Percentiles rank a stretch among this genome's conserved stretches.
Evolutionary conservation across 2,113 vertebrate species (phyloP).

Genomic region (Ammodramus savannarum): DNA sequence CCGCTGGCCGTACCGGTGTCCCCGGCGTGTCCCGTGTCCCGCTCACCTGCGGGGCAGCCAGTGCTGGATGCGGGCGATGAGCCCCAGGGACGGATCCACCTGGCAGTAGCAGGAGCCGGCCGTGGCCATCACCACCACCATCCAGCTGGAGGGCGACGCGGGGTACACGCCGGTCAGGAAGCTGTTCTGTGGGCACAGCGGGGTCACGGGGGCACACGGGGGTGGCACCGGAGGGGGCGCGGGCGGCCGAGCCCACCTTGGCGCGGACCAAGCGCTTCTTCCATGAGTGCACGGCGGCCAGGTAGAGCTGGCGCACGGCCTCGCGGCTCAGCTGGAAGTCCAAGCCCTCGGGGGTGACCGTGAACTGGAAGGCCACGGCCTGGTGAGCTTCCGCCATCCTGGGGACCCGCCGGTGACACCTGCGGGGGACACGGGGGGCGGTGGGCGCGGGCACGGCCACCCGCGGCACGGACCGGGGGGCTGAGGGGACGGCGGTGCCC

Average conservation of each 20-base stretch:
- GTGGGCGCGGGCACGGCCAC: rapidly evolving
- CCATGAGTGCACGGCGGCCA: conserved; percentile 85
- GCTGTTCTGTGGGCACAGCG: conserved; percentile 79
- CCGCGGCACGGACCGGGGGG: too few relatives aligned
- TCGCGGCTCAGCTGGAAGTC: conserved; percentile 87
- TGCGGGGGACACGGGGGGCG: not conserved
- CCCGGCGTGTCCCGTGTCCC: too few relatives aligned
- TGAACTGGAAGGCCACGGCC: conserved; percentile 97
- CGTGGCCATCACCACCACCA: conserved; percentile 84
- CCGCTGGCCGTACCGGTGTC: rapidly evolving
- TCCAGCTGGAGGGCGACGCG: conserved; percentile 91
- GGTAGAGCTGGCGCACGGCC: conserved; percentile 87
- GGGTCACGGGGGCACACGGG: not conserved
- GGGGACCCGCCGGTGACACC: not conserved
- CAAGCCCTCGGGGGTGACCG: conserved; percentile 89
- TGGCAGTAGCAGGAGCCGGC: conserved; percentile 84
- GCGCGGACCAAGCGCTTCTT: conserved; percentile 86
- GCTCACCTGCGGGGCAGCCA: conserved; percentile 81
- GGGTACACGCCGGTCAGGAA: conserved; percentile 92
- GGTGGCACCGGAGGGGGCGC: rapidly evolving
- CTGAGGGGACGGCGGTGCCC: rapidly evolving
- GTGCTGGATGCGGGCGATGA: conserved; percentile 79
- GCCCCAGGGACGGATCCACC: conserved; percentile 84
- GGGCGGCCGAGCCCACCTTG: conserved; percentile 72
- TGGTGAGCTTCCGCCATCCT: conserved; percentile 95